phyloP scores from a whole-genome alignment of 1,140 invertebrate species.

The Stegodyphus mimosarum region DNA sequence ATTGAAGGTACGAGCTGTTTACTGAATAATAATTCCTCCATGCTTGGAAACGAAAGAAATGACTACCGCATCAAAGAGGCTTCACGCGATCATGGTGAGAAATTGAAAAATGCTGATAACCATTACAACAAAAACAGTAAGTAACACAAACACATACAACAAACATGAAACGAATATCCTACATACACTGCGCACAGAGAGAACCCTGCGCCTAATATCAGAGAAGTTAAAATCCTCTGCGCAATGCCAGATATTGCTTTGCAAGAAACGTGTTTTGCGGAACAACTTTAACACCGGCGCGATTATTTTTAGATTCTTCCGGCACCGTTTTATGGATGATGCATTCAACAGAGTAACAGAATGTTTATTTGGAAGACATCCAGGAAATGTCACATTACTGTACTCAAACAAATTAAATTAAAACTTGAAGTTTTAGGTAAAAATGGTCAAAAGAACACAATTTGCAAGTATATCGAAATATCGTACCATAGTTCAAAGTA shows the following conservation, averaged over 20 bases:
- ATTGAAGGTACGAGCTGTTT: slow-evolving; percentile 55
- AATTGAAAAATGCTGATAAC: slow-evolving; percentile 10
- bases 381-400: too few relatives aligned
- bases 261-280: not conserved
- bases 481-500: too few relatives aligned
- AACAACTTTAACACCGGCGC: slow-evolving; percentile 4
- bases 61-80: slow-evolving; percentile 29
- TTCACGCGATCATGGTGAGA: slow-evolving; percentile 44
- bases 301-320: slow-evolving; percentile 47
- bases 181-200: slow-evolving; percentile 47
- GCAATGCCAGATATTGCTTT: slow-evolving; percentile 60
- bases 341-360: not conserved
- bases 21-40: slow-evolving; percentile 46
- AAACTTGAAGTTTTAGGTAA: too few relatives aligned
- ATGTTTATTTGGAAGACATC: too few relatives aligned
- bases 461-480: too few relatives aligned
- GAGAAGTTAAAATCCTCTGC: slow-evolving; percentile 9
- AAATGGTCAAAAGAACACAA: too few relatives aligned
- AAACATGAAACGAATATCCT: slow-evolving; percentile 27
- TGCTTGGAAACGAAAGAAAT: slow-evolving; percentile 22
- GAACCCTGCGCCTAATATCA: slow-evolving; percentile 24
- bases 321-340: slow-evolving; percentile 9
- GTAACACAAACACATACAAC: slow-evolving; percentile 53
- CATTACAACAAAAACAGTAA: slow-evolving; percentile 52
- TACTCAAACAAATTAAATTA: too few relatives aligned